Evolutionary conservation across 2,888 invertebrate species (phyloP).

Genomic region (Thysanoteuthis rhombus): DNA sequence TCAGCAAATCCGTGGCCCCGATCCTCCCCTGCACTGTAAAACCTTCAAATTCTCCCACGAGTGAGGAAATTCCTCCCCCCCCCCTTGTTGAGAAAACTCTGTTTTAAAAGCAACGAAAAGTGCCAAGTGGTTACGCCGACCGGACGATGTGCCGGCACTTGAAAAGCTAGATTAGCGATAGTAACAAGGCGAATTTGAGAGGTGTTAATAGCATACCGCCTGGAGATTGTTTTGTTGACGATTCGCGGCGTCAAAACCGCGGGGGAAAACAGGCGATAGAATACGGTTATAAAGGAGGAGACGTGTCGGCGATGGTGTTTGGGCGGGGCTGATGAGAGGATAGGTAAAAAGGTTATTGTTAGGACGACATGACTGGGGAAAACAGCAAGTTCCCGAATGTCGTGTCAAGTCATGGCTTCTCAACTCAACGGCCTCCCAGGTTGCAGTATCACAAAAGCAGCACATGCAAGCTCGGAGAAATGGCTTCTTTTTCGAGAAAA

Average conservation of each 20-base stretch:
- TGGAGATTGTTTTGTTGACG: neutral
- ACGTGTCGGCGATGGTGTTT: neutral
- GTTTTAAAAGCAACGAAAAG: too few relatives aligned
- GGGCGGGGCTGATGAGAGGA: neutral
- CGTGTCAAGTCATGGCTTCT: neutral
- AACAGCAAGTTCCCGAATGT: neutral
- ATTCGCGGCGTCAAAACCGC: too few relatives aligned
- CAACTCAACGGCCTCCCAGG: neutral
- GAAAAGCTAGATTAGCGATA: neutral
- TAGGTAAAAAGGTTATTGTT: neutral
- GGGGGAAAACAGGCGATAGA: too few relatives aligned
- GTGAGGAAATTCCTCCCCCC: too few relatives aligned
- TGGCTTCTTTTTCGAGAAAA: neutral
- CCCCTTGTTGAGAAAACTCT: too few relatives aligned
- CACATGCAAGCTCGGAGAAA: neutral
- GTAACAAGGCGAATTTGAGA: neutral
- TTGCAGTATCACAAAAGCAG: neutral
- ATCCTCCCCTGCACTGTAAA: too few relatives aligned
- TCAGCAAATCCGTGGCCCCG: too few relatives aligned
- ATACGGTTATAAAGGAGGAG: neutral
- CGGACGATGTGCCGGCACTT: neutral
- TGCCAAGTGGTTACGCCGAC: too few relatives aligned
- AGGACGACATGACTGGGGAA: neutral
- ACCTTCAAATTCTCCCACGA: too few relatives aligned
- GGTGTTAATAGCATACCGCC: neutral